Conservation (phyloP, 2,888 invertebrate species). For the Leptinotarsa juncta region DNA sequence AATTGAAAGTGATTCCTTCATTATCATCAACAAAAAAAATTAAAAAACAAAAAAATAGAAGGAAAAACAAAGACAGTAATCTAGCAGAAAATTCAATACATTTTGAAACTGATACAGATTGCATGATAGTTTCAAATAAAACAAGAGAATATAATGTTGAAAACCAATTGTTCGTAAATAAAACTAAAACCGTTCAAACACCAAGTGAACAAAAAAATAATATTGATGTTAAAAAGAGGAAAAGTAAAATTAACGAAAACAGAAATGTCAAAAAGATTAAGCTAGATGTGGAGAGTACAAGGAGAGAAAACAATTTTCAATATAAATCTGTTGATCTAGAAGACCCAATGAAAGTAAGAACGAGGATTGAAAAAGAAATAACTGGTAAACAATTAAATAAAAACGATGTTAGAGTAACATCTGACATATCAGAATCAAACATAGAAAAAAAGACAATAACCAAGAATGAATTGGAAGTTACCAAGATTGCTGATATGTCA, state of each 20-base stretch:
- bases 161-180: background rate
- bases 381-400: no score
- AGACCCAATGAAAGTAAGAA: background rate
- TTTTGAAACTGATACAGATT: background rate
- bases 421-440: no score
- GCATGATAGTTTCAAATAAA: background rate
- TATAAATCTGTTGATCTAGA: background rate
- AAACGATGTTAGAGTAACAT: no score
- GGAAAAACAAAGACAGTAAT: background rate
- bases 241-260: background rate
- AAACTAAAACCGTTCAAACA: background rate
- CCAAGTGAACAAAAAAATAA: conserved; percentile 2
- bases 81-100: background rate
- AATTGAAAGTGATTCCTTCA: background rate
- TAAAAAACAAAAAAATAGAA: background rate
- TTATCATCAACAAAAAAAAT: background rate
- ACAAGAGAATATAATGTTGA: background rate
- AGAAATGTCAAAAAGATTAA: background rate
- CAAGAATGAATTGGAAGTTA: no score
- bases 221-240: background rate
- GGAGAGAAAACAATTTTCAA: background rate
- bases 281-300: background rate
- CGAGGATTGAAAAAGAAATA: no score
- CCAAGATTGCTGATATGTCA: background rate
- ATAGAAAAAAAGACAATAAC: no score